Percentiles rank a stretch among this genome's conserved stretches.
These are phyloP conservation scores for Chloromyia formosa DNA, from an alignment of 2,888 invertebrate species.

Conservation along the genomic window DNA sequence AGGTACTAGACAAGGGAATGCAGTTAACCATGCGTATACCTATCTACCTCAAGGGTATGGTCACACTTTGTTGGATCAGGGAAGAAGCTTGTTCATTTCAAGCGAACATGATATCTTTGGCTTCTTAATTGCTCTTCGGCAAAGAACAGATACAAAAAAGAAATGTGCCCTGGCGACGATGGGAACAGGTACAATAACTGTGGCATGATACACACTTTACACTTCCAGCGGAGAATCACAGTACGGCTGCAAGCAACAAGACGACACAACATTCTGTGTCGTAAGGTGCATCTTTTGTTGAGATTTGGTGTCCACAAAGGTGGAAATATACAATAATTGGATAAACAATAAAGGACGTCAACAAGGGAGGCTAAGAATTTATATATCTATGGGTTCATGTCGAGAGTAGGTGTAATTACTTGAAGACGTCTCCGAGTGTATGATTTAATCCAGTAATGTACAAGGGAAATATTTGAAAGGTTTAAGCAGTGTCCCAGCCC, in stretches of 20 bases:
- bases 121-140: constrained; percentile 40
- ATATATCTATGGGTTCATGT: too few relatives aligned
- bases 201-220: constrained; percentile 29
- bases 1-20: constrained; percentile 6
- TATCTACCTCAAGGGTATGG: constrained; percentile 17
- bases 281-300: not conserved
- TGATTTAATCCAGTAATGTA: too few relatives aligned
- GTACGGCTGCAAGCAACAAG: not conserved
- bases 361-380: too few relatives aligned
- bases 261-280: not conserved
- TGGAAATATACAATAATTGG: too few relatives aligned
- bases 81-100: constrained; percentile 28
- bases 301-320: not conserved
- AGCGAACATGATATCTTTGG: constrained; percentile 39
- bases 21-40: constrained; percentile 19
- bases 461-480: too few relatives aligned
- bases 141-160: not conserved
- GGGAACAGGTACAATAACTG: constrained; percentile 32
- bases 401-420: too few relatives aligned
- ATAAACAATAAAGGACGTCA: too few relatives aligned
- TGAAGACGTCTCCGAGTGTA: too few relatives aligned
- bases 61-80: constrained; percentile 32
- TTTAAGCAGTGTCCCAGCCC: too few relatives aligned
- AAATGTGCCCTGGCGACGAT: constrained; percentile 9
- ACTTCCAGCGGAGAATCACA: constrained; percentile 2